A percentile compares a stretch with the other conserved stretches of the same genome.
Evolutionary conservation across 2,888 invertebrate genomes (phyloP).

Genomic region (Synanthedon formicaeformis): DNA sequence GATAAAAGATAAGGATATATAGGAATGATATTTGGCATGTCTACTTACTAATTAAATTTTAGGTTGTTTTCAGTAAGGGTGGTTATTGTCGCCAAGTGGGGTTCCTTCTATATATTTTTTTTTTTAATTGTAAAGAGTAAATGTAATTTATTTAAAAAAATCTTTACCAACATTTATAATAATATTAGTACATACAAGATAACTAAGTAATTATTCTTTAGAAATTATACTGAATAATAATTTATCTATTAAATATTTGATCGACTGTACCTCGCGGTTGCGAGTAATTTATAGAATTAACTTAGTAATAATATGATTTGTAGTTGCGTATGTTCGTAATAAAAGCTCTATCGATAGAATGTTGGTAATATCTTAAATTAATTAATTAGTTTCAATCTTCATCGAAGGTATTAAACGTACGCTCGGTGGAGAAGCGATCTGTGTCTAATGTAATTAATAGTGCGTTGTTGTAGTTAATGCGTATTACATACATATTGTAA

Average conservation of each 20-base stretch:
- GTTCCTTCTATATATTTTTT: too few relatives aligned
- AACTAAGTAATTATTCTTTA: too few relatives aligned
- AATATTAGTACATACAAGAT: too few relatives aligned
- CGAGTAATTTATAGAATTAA: slow-evolving; percentile 29
- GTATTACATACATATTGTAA: slow-evolving; percentile 1
- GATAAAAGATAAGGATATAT: too few relatives aligned
- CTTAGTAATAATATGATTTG: slow-evolving; percentile 23
- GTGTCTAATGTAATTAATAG: not conserved
- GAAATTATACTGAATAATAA: not conserved
- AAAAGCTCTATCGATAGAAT: not conserved
- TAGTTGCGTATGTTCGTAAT: slow-evolving; percentile 3
- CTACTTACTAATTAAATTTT: too few relatives aligned
- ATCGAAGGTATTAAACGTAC: not conserved
- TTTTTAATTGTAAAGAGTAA: too few relatives aligned
- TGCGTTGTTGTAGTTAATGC: too few relatives aligned
- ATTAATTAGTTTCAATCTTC: not conserved
- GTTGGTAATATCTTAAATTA: not conserved
- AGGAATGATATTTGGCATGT: too few relatives aligned
- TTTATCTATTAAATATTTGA: not conserved
- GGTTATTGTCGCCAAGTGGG: too few relatives aligned
- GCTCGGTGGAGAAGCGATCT: not conserved
- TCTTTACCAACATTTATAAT: too few relatives aligned
- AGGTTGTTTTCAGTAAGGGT: too few relatives aligned
- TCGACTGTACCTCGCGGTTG: slow-evolving; percentile 12
- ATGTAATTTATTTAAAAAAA: too few relatives aligned